These are phyloP conservation scores for Aspidiotus rigidus DNA, from an alignment of 2,888 invertebrate genomes.

Conservation along the genomic window DNA sequence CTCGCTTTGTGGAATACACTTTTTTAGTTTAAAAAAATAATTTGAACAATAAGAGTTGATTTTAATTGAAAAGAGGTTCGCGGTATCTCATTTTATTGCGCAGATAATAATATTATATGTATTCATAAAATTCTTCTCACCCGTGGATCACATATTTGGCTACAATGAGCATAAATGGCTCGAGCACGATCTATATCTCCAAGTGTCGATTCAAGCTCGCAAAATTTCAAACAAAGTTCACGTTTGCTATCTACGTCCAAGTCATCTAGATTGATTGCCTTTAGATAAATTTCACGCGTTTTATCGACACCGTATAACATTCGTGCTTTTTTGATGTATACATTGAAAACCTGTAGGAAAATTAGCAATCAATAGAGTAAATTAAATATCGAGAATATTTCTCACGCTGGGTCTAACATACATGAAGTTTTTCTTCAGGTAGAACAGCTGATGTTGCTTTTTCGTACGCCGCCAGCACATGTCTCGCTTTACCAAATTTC, in stretches of 20 bases:
- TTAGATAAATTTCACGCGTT: conserved; percentile 94
- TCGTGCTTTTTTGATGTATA: conserved; percentile 95
- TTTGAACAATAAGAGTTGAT: not conserved
- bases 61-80: not conserved
- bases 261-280: conserved; percentile 73
- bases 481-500: conserved; percentile 91
- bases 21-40: too few relatives aligned
- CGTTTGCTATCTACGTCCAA: conserved; percentile 81
- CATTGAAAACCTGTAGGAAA: conserved; percentile 72
- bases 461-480: conserved; percentile 99
- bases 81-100: not conserved
- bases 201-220: conserved; percentile 95
- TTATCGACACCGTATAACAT: conserved; percentile 96
- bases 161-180: conserved; percentile 94
- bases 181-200: conserved; percentile 97
- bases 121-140: conserved; percentile 46
- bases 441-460: conserved; percentile 85
- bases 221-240: conserved; percentile 92
- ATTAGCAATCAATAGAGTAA: conserved; percentile 31
- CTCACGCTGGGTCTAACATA: conserved; percentile 55
- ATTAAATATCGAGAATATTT: not conserved
- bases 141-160: conserved; percentile 97
- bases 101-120: not conserved
- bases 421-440: conserved; percentile 65
- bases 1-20: too few relatives aligned